phyloP scores from a whole-genome alignment of 2,797 vertebrate genomes.

The Simalia tracyae region DNA sequence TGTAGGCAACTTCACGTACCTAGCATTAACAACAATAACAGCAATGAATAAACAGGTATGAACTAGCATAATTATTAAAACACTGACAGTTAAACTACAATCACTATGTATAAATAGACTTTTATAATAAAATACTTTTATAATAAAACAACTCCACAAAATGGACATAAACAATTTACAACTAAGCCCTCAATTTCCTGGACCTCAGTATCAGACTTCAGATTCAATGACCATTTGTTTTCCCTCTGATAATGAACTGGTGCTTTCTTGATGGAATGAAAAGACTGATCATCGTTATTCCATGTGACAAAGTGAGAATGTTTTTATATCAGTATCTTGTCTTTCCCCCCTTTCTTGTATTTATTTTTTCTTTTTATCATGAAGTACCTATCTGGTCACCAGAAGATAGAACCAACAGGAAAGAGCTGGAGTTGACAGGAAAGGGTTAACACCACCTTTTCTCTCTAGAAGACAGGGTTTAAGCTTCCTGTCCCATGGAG shows the following conservation, averaged over 20 bases:
- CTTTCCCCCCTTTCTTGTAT: not conserved
- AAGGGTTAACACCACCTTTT: not conserved
- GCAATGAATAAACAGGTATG: not conserved
- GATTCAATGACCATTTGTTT: not conserved
- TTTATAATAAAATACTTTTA: not conserved
- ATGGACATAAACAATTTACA: not conserved
- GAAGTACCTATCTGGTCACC: not conserved
- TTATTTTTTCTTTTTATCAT: not conserved
- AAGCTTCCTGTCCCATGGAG: not conserved
- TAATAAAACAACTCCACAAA: not conserved
- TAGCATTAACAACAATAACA: conserved; percentile 54
- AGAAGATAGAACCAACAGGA: not conserved
- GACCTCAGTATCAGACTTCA: not conserved
- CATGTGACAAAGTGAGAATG: not conserved
- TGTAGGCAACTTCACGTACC: conserved; percentile 95
- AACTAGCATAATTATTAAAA: not conserved
- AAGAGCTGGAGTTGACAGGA: not conserved
- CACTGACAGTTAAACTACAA: not conserved
- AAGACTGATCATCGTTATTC: not conserved
- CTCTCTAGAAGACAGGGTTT: not conserved
- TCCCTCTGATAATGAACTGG: not conserved
- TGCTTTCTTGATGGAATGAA: not conserved
- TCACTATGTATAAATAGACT: not conserved
- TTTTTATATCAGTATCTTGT: not conserved
- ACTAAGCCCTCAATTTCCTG: not conserved